phyloP scores from a whole-genome alignment of 2,888 invertebrate genomes.

The Philhelius pedissequus region DNA sequence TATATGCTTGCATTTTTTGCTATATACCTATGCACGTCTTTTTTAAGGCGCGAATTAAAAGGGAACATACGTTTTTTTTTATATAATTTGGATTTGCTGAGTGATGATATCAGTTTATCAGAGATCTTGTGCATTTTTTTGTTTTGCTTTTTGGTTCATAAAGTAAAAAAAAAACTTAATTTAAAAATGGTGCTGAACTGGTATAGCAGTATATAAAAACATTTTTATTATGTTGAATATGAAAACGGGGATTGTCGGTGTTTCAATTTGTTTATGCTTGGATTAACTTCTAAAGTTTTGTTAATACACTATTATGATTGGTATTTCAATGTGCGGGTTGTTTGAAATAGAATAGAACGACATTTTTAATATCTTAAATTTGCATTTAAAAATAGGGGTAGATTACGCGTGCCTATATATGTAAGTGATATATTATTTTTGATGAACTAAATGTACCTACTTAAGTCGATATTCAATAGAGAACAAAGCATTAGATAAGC shows the following conservation, averaged over 20 bases:
- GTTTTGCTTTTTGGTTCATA: neutral
- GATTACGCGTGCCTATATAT: constrained; percentile 13
- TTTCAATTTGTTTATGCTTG: constrained; percentile 7
- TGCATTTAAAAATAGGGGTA: neutral
- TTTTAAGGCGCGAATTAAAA: constrained; percentile 59
- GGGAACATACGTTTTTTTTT: constrained; percentile 53
- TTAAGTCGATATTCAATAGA: no score
- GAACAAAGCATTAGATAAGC: neutral
- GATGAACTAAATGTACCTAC: no score
- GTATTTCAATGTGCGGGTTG: constrained; percentile 7
- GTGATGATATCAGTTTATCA: constrained; percentile 25
- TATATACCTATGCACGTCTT: constrained; percentile 41
- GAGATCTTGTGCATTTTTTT: neutral
- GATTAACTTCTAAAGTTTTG: neutral
- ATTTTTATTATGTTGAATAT: neutral
- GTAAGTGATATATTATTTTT: neutral
- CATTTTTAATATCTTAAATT: neutral
- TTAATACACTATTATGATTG: neutral
- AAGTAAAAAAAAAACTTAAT: constrained; percentile 20
- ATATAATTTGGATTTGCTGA: constrained; percentile 31
- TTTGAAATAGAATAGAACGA: neutral
- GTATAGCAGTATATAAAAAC: neutral
- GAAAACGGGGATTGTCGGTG: neutral
- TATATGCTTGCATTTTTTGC: neutral
- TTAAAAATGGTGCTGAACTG: constrained; percentile 4